These are phyloP conservation scores for Torymus auratus DNA, from an alignment of 2,888 invertebrate species.

Conservation along the genomic window DNA sequence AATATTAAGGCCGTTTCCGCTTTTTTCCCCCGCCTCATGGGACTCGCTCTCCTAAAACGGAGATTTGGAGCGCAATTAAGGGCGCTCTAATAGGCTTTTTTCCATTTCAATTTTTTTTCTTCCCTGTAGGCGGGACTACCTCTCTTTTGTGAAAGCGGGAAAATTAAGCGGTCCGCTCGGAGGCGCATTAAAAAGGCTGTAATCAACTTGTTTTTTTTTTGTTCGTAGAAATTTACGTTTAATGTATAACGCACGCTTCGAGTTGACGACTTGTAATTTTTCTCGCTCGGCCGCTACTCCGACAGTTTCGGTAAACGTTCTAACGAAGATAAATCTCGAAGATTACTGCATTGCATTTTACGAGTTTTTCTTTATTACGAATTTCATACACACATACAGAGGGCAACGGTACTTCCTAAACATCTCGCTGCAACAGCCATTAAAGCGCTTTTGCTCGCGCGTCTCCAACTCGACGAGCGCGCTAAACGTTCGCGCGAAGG, in stretches of 20 bases:
- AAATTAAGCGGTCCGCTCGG: constrained; percentile 26
- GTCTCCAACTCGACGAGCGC: constrained; percentile 5
- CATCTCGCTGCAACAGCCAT: background rate
- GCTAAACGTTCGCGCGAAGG: constrained; percentile 15
- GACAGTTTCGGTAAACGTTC: background rate
- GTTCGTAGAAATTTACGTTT: background rate
- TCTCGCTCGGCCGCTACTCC: background rate
- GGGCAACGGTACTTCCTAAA: constrained; percentile 3
- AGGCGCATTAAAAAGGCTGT: constrained; percentile 31
- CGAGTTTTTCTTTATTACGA: background rate
- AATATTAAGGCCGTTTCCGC: background rate
- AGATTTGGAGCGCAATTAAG: constrained; percentile 34
- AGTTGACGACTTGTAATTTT: constrained; percentile 12
- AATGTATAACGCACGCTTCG: background rate
- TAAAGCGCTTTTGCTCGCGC: background rate
- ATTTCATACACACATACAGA: constrained; percentile 1
- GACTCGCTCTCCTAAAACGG: background rate
- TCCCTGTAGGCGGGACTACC: background rate
- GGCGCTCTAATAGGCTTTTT: constrained; percentile 34
- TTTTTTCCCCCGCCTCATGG: too few relatives aligned
- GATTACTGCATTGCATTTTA: background rate
- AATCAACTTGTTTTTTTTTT: constrained; percentile 28
- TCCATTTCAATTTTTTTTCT: constrained; percentile 1
- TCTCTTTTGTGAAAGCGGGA: constrained; percentile 18
- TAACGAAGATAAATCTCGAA: constrained; percentile 23